Evolutionary conservation across 2,797 vertebrate genomes (phyloP), one percentile per base, ranked within the genome.

Genomic region (Salmo trutta): DNA sequence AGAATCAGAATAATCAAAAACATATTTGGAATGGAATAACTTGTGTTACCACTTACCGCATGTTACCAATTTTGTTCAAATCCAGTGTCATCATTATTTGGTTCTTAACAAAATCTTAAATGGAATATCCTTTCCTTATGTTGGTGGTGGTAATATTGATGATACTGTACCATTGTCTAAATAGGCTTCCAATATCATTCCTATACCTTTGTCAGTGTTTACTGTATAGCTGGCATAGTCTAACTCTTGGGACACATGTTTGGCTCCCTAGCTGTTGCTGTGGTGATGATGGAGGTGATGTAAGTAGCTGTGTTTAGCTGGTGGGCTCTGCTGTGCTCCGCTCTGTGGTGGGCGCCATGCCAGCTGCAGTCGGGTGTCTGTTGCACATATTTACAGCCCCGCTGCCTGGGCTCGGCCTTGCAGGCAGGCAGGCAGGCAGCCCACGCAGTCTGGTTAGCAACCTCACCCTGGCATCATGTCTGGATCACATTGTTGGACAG

Each of bases 261-360:
- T 83, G 87, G 19, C 75, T 82, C 65, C 73, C 78, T 71, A 31
- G 66, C 59, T 68, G 73, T 78, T 82, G 85, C 78, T 78, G 82
- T 75, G 47, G 83, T 90, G 86, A 89, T 65, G 77, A 84, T 75
- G 77, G 85, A 81, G 83, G 76, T 92, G 91, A 93, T 88, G 89
- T 91, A 88, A 91, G 85, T 66, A 75, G 33, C 87, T 78, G 76
- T 86, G 81, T 93, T 93, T 92, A 91, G 90, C 87, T 86, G 12
- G 75, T 70, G 79, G 76, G 86, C 79, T 75, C 41, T 47, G 41
- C 41, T 14, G n/a, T 21, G 56, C 56, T 21, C 8, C 2, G 19
- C 53, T 56, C 16, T 17, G 15, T 36, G 59, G 53, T 74, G 84
- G 89, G 88, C 82, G 52, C 82, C 83, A 73, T 62, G 89, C 86